These are phyloP conservation scores for Nannospalax galili DNA, from an alignment of 2,113 vertebrate species.

Conservation along the genomic window DNA sequence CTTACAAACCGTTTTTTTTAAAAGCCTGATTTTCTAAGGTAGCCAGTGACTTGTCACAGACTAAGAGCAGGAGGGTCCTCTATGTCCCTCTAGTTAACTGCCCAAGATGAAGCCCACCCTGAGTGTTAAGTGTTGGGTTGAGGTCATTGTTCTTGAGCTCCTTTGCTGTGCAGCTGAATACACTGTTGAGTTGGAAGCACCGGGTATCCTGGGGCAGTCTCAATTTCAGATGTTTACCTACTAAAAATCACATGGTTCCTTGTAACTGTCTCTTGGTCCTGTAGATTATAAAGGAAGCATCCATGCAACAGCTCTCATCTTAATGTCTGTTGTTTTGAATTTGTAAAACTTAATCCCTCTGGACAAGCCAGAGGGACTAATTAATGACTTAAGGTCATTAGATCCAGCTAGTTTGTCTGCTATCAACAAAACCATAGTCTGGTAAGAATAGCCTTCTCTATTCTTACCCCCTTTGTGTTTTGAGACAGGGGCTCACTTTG, in stretches of 20 bases:
- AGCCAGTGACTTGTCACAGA: neutral
- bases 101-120: neutral
- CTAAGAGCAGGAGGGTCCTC: neutral
- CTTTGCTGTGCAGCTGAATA: neutral
- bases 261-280: neutral
- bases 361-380: neutral
- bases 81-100: accelerated
- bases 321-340: neutral
- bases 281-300: neutral
- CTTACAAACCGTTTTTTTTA: neutral
- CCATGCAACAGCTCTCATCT: neutral
- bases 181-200: neutral
- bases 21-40: neutral
- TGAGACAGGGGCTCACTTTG: neutral
- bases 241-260: neutral
- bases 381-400: neutral
- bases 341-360: neutral
- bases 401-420: neutral
- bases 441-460: neutral
- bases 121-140: neutral
- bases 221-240: neutral
- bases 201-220: neutral
- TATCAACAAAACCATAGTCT: neutral
- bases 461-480: neutral
- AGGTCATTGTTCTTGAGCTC: neutral